These are phyloP conservation scores for Strigops habroptila DNA, from an alignment of 2,113 vertebrate genomes.

Conservation along the genomic window DNA sequence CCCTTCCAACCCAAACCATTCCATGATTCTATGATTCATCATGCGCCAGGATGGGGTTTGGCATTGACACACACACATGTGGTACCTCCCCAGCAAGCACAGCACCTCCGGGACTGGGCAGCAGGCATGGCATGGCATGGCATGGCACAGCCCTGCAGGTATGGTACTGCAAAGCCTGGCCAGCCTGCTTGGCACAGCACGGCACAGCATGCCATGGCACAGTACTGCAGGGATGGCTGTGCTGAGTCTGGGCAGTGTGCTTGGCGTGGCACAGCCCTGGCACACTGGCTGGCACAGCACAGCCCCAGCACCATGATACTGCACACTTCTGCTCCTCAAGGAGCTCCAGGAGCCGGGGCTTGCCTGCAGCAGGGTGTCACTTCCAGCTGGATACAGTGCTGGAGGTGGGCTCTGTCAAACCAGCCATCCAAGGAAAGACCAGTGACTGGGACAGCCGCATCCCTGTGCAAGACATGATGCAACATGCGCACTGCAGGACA, in stretches of 20 bases:
- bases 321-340: not conserved
- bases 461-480: rapidly evolving
- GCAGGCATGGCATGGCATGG: too few relatives aligned
- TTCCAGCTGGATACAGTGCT: not conserved
- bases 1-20: not conserved
- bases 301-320: not conserved
- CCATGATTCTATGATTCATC: not conserved
- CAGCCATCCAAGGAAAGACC: too few relatives aligned
- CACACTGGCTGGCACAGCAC: too few relatives aligned
- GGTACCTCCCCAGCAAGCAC: not conserved
- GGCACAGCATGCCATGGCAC: too few relatives aligned
- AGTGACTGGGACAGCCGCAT: rapidly evolving
- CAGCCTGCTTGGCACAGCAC: not conserved
- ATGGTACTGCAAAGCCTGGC: too few relatives aligned
- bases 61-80: not conserved
- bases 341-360: not conserved
- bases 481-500: rapidly evolving
- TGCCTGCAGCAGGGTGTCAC: rapidly evolving
- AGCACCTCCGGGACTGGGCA: too few relatives aligned
- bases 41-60: not conserved
- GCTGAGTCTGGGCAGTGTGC: not conserved
- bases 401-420: not conserved
- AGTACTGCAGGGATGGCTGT: not conserved
- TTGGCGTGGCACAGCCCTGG: not conserved
- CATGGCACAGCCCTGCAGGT: not conserved